These are phyloP conservation scores for Iphiclides podalirius DNA, from an alignment of 2,888 invertebrate species.

Conservation along the genomic window DNA sequence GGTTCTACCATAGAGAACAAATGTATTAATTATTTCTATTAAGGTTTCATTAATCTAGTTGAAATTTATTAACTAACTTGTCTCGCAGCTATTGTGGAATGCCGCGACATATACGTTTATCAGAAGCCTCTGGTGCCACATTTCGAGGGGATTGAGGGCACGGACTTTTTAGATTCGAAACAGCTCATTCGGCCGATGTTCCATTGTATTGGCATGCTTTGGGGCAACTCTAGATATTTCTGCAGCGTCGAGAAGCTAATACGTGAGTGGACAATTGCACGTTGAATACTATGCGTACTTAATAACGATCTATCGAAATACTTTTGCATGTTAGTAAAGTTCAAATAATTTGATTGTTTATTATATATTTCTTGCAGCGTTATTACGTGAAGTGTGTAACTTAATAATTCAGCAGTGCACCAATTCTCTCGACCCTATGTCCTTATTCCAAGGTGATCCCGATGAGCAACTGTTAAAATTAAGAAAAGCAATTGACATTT, in stretches of 20 bases:
- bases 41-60: no score
- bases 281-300: no score
- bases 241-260: slow-evolving; percentile 80
- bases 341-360: no score
- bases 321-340: no score
- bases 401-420: slow-evolving; percentile 87
- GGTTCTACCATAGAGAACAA: no score
- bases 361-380: slow-evolving; percentile 69
- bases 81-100: slow-evolving; percentile 86
- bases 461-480: slow-evolving; percentile 86
- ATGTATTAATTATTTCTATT: no score
- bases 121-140: slow-evolving; percentile 85
- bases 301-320: no score
- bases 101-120: slow-evolving; percentile 90
- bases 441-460: slow-evolving; percentile 92
- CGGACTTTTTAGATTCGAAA: slow-evolving; percentile 83
- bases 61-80: no score
- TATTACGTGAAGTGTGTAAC: slow-evolving; percentile 90
- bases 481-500: slow-evolving; percentile 62
- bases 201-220: slow-evolving; percentile 89
- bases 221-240: slow-evolving; percentile 91
- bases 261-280: slow-evolving; percentile 52
- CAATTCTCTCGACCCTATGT: slow-evolving; percentile 86
- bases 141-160: slow-evolving; percentile 85
- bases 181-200: slow-evolving; percentile 83